A percentile compares a stretch with the other conserved stretches of the same genome.
Evolutionary conservation across 2,797 vertebrate species (phyloP).

Genomic region (Eurystomus glaucurus): DNA sequence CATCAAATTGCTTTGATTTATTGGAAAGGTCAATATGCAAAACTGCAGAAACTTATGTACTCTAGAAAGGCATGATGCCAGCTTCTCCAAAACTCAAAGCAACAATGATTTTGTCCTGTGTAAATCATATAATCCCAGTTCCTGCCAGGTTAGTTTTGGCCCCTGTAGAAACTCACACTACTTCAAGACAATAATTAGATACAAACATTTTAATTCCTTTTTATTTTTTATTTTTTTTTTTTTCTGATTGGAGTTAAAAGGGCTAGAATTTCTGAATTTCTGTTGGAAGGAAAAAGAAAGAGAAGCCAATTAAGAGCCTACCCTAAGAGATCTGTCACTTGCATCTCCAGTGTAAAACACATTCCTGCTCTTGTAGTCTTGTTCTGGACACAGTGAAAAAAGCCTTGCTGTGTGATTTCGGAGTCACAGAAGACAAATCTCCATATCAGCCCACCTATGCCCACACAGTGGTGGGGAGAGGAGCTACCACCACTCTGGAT

Average conservation of each 20-base stretch:
- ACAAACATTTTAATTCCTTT: not conserved
- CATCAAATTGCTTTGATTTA: not conserved
- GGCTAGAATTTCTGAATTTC: not conserved
- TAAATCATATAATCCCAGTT: not conserved
- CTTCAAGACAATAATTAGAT: not conserved
- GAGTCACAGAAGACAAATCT: not conserved
- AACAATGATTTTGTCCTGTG: not conserved
- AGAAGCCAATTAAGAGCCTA: not conserved
- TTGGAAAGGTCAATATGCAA: not conserved
- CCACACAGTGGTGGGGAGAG: accelerated
- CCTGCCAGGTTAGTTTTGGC: not conserved
- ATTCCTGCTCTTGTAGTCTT: not conserved
- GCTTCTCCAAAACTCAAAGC: not conserved
- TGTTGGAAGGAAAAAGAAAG: not conserved
- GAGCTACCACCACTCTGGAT: not conserved
- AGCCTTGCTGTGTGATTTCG: not conserved
- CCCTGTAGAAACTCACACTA: not conserved
- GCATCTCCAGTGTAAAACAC: not conserved
- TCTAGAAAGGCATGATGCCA: not conserved
- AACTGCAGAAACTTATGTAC: not conserved
- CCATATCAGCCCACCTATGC: accelerated
- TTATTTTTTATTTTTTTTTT: not conserved
- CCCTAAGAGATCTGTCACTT: not conserved
- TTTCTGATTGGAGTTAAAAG: not conserved
- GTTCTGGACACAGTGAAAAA: not conserved